A percentile compares a stretch with the other conserved stretches of the same genome.
Evolutionary conservation across 2,113 vertebrate species (phyloP).

Genomic region (Parus major): DNA sequence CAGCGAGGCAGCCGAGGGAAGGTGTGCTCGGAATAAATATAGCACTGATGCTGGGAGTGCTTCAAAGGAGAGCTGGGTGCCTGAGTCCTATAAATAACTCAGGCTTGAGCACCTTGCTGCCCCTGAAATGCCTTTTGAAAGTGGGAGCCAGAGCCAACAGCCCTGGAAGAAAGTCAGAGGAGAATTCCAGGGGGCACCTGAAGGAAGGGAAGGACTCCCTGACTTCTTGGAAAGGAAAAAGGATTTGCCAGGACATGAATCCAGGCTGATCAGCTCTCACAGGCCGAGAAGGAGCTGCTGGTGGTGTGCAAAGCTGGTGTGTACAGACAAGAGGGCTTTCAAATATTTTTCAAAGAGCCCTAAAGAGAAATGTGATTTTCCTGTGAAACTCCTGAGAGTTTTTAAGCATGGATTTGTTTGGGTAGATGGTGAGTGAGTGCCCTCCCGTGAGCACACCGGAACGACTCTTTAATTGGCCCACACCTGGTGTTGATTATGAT

Average conservation of each 20-base stretch:
- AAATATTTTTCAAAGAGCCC: conserved; percentile 51
- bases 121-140: conserved; percentile 20
- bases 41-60: neutral
- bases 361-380: conserved; percentile 57
- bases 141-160: neutral
- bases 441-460: conserved; percentile 46
- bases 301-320: conserved; percentile 21
- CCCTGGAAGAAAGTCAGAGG: neutral
- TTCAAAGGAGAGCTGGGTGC: conserved; percentile 16
- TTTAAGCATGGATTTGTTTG: conserved; percentile 64
- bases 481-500: conserved; percentile 67
- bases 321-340: neutral
- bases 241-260: neutral
- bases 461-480: conserved; percentile 59
- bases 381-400: conserved; percentile 54
- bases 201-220: neutral
- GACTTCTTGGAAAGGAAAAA: neutral
- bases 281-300: neutral
- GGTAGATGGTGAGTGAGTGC: conserved; percentile 62
- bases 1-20: neutral
- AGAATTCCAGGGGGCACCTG: neutral
- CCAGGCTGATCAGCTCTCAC: neutral
- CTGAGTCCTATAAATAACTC: conserved; percentile 41
- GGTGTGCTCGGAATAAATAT: conserved; percentile 29
- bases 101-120: neutral